Evolutionary conservation across 2,113 vertebrate species (phyloP).

Genomic region (Cisticola juncidis): DNA sequence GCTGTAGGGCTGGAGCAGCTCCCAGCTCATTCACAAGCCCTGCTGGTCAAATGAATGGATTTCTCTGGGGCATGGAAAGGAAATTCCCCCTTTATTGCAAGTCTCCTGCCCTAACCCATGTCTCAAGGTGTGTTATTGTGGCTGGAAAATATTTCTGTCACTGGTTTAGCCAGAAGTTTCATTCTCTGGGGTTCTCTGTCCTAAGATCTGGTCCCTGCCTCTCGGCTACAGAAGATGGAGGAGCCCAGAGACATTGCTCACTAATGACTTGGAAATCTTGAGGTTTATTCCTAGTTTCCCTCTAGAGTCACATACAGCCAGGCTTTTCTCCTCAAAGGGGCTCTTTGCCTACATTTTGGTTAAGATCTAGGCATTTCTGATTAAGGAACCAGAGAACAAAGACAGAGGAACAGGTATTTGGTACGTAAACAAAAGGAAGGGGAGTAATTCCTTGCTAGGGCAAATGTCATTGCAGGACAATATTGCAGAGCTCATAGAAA

Average conservation of each 20-base stretch:
- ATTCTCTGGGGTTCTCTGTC: neutral
- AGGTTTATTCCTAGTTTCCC: neutral
- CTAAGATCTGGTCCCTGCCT: neutral
- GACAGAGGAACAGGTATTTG: neutral
- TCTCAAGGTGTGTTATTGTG: constrained; percentile 12
- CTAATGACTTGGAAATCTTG: constrained; percentile 30
- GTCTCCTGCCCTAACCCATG: neutral
- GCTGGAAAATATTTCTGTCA: neutral
- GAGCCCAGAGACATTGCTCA: constrained; percentile 15
- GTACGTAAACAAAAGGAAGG: neutral
- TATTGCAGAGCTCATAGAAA: neutral
- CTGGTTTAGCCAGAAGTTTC: constrained; percentile 47
- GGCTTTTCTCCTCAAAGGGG: neutral
- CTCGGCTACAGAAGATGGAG: constrained; percentile 31
- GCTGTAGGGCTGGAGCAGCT: neutral
- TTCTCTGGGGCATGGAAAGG: constrained; percentile 37
- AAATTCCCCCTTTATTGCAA: constrained; percentile 23
- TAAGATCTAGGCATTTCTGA: constrained; percentile 23
- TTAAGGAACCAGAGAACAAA: constrained; percentile 1
- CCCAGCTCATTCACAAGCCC: neutral
- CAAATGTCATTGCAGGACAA: constrained; percentile 33
- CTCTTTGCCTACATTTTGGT: constrained; percentile 28
- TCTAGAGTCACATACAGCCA: neutral
- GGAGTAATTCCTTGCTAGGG: neutral
- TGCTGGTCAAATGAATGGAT: constrained; percentile 42